Evolutionary conservation across 2,113 vertebrate species (phyloP).

Genomic region (Myrmophylax atrothorax): DNA sequence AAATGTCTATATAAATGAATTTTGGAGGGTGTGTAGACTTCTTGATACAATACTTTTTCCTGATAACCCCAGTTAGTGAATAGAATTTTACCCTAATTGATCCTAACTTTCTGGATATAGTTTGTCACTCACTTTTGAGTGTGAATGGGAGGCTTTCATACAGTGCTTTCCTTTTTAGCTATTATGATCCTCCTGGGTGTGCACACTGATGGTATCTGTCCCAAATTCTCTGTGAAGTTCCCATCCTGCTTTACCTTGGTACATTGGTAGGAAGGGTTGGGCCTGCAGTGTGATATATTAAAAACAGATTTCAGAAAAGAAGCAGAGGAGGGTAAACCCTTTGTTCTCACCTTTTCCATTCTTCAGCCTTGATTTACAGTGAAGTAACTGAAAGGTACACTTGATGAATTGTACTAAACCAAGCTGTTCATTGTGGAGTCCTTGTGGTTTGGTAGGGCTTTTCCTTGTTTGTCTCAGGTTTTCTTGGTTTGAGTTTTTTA

Average conservation of each 20-base stretch:
- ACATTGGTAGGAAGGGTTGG: not conserved
- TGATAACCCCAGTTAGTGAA: not conserved
- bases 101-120: not conserved
- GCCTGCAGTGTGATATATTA: not conserved
- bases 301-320: not conserved
- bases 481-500: not conserved
- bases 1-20: not conserved
- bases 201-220: not conserved
- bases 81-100: not conserved
- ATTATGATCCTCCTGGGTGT: not conserved
- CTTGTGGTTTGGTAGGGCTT: not conserved
- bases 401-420: not conserved
- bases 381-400: not conserved
- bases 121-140: not conserved
- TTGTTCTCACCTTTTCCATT: not conserved
- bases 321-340: not conserved
- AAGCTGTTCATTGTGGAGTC: not conserved
- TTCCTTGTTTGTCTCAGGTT: not conserved
- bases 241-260: not conserved
- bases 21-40: not conserved
- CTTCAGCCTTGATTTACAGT: not conserved
- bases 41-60: not conserved
- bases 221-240: not conserved
- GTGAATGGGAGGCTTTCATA: not conserved
- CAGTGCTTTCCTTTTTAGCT: not conserved